These are phyloP conservation scores for Medauroidea extradentata DNA, from an alignment of 1,140 invertebrate genomes.

Conservation along the genomic window DNA sequence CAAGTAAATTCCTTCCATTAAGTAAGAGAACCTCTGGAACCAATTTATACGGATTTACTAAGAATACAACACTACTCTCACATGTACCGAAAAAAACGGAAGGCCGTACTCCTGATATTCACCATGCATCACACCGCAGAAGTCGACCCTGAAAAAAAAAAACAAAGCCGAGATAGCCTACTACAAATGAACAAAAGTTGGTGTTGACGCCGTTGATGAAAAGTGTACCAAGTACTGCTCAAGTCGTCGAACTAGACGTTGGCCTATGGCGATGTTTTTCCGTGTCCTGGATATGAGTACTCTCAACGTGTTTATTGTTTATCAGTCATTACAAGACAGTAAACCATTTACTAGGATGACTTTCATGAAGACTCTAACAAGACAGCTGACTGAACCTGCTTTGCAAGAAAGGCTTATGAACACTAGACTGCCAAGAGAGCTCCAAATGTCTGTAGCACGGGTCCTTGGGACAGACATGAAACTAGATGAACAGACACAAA, in stretches of 20 bases:
- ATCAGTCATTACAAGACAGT: constrained; percentile 8
- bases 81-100: constrained; percentile 22
- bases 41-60: constrained; percentile 19
- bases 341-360: constrained; percentile 14
- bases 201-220: constrained; percentile 45
- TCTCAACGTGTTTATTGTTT: constrained; percentile 17
- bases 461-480: too few species aligned
- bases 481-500: too few species aligned
- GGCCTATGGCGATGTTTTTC: constrained; percentile 33
- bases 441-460: too few species aligned
- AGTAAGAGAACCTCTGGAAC: background rate
- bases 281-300: constrained; percentile 26
- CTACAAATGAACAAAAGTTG: constrained; percentile 43
- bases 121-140: constrained; percentile 10
- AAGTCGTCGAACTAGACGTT: constrained; percentile 26
- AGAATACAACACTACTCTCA: constrained; percentile 17
- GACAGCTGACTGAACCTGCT: too few species aligned
- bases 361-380: constrained; percentile 24
- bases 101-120: constrained; percentile 13
- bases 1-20: too few species aligned
- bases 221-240: constrained; percentile 35
- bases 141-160: background rate
- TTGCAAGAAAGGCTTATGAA: too few species aligned
- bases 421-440: too few species aligned
- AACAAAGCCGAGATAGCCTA: constrained; percentile 18